These are phyloP conservation scores for Lophochroa leadbeateri DNA, from an alignment of 2,113 vertebrate genomes.

Conservation along the genomic window DNA sequence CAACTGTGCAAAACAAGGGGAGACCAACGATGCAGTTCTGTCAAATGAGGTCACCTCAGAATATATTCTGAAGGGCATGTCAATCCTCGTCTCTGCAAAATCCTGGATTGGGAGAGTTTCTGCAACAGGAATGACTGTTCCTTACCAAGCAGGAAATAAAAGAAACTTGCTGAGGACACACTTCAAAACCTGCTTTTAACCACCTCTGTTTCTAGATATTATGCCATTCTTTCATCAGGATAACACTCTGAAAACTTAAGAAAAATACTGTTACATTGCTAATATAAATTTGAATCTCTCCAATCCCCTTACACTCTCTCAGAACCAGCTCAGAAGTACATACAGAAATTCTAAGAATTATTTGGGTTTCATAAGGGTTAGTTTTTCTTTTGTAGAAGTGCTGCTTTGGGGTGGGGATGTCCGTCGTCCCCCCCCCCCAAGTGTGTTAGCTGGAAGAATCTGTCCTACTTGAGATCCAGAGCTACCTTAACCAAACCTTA, in stretches of 20 bases:
- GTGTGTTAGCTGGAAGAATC: neutral
- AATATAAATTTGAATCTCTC: neutral
- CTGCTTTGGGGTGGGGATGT: neutral
- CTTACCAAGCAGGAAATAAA: neutral
- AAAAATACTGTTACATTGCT: neutral
- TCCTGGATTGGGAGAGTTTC: neutral
- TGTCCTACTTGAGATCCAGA: neutral
- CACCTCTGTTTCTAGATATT: neutral
- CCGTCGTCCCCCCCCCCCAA: too few relatives aligned
- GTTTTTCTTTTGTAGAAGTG: neutral
- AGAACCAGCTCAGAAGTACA: neutral
- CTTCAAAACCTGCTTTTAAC: neutral
- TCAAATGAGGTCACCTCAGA: neutral
- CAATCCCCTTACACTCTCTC: neutral
- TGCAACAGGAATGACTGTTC: neutral
- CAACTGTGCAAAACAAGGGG: neutral
- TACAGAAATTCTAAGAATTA: neutral
- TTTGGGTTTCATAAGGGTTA: accelerated
- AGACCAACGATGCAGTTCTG: neutral
- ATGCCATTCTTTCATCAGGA: neutral
- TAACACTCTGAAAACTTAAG: neutral
- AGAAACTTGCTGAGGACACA: neutral
- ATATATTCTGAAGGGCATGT: neutral
- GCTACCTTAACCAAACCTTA: neutral
- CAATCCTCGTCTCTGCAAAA: neutral